A percentile compares a stretch with the other conserved stretches of the same genome.
Conservation (phyloP, 2,888 invertebrate species). For the Cyclophora albipunctata region DNA sequence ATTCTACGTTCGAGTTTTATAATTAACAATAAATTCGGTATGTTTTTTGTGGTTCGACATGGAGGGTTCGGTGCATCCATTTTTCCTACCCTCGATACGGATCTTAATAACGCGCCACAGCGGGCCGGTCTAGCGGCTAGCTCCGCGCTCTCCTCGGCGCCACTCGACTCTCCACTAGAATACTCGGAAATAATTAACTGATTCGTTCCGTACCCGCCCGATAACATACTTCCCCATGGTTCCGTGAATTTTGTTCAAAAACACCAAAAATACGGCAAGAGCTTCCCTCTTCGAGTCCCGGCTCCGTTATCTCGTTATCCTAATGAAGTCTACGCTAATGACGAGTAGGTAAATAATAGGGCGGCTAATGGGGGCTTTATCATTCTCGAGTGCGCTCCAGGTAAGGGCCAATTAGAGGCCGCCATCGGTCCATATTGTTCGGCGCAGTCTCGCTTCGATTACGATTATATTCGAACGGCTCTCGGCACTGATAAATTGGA, state of each 20-base stretch:
- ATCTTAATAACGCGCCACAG: conserved; percentile 56
- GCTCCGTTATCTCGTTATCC: conserved; percentile 75
- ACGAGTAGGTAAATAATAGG: conserved; percentile 77
- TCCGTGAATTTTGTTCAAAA: conserved; percentile 53
- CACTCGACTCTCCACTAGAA: conserved; percentile 19
- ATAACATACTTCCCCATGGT: conserved; percentile 35
- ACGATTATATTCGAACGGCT: conserved; percentile 71
- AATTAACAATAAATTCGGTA: conserved; percentile 74
- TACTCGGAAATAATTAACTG: conserved; percentile 54
- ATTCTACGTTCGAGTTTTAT: conserved; percentile 68
- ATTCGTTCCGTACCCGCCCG: conserved; percentile 33
- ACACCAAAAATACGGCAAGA: conserved; percentile 58
- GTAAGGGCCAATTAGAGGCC: conserved; percentile 76
- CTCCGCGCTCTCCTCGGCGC: conserved; percentile 3
- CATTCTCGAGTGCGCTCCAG: conserved; percentile 75
- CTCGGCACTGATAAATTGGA: conserved; percentile 71
- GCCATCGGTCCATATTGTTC: conserved; percentile 74
- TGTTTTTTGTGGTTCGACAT: conserved; percentile 59
- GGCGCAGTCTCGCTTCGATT: conserved; percentile 69
- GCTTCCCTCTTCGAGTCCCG: conserved; percentile 45
- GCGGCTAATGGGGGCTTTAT: conserved; percentile 76
- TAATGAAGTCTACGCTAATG: conserved; percentile 76
- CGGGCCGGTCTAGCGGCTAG: no score
- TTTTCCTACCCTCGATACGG: conserved; percentile 60
- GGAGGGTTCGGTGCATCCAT: conserved; percentile 51